Evolutionary conservation across 2,113 vertebrate genomes (phyloP).

Genomic region (Gobio gobio): DNA sequence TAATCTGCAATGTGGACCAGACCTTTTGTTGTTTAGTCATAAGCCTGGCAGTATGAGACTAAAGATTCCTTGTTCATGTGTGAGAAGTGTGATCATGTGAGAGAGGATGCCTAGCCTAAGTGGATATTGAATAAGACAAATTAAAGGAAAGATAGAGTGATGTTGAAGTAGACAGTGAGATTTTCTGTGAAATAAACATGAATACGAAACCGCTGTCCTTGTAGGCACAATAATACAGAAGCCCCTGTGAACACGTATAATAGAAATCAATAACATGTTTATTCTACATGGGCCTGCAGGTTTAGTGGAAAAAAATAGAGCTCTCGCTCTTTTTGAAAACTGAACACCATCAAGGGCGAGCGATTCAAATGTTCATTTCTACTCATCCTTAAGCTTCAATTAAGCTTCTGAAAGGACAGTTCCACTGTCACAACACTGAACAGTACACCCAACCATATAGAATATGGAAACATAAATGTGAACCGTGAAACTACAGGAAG

Average conservation of each 20-base stretch:
- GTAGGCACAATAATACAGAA: conserved; percentile 7
- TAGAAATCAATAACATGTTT: conserved; percentile 28
- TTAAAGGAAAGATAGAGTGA: background rate
- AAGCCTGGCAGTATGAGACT: background rate
- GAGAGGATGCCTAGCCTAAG: conserved; percentile 4
- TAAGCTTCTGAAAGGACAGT: background rate
- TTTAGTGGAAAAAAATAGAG: conserved; percentile 3
- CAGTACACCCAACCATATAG: background rate
- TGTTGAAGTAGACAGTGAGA: conserved; percentile 21
- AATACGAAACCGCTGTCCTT: conserved; percentile 37
- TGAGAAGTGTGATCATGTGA: background rate
- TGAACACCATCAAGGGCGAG: background rate
- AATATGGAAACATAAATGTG: background rate
- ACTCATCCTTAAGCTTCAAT: background rate
- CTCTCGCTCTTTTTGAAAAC: background rate
- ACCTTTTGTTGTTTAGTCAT: background rate
- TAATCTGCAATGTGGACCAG: background rate
- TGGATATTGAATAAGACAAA: conserved; percentile 54
- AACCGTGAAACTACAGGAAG: background rate
- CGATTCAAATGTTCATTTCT: background rate
- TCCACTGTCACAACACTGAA: background rate
- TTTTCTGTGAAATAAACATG: conserved; percentile 35
- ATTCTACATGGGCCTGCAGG: background rate
- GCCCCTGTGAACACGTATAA: conserved; percentile 36
- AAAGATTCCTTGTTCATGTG: background rate